A percentile compares a stretch with the other conserved stretches of the same genome.
Evolutionary conservation across 2,113 vertebrate genomes (phyloP).

Genomic region (Chionis minor): DNA sequence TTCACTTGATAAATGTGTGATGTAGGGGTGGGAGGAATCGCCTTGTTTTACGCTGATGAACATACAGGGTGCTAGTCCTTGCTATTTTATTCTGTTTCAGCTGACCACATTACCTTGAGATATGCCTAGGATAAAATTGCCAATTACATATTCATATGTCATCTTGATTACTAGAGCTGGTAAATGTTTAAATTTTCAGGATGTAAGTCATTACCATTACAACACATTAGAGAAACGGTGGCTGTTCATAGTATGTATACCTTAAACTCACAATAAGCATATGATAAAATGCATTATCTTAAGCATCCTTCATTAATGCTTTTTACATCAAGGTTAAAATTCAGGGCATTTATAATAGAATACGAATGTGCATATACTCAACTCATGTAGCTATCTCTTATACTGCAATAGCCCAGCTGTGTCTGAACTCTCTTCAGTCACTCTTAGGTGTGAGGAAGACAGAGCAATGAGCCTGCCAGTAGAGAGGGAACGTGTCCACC

Average conservation of each 20-base stretch:
- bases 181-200: not conserved
- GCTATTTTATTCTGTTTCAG: not conserved
- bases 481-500: rapidly evolving
- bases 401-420: not conserved
- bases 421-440: not conserved
- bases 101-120: not conserved
- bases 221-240: not conserved
- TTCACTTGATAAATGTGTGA: not conserved
- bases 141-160: not conserved
- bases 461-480: not conserved
- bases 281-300: not conserved
- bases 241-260: not conserved
- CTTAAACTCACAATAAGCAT: not conserved
- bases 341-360: not conserved
- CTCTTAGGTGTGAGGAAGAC: not conserved
- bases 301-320: not conserved
- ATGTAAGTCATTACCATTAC: not conserved
- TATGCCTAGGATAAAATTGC: not conserved
- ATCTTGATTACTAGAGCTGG: not conserved
- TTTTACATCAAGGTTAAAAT: not conserved
- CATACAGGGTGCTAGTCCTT: not conserved
- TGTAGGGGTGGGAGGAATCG: not conserved
- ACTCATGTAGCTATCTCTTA: not conserved
- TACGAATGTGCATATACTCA: not conserved
- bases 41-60: not conserved